Conservation (phyloP, 2,797 vertebrate genomes). For the Falco columbarius region DNA sequence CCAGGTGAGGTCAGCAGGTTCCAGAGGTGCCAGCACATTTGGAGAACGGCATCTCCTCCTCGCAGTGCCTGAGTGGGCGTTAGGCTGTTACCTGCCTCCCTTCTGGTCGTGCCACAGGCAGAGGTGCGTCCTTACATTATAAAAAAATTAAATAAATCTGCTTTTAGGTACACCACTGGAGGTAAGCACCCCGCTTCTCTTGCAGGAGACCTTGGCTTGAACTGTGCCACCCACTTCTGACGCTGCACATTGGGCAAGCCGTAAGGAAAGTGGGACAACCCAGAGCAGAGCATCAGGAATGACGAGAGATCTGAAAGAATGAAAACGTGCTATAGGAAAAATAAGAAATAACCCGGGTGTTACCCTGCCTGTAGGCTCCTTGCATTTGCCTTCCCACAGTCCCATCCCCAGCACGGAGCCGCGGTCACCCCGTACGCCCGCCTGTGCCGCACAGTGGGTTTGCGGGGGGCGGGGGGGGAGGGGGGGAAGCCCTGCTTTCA, state of each 20-base stretch:
- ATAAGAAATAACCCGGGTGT: not conserved
- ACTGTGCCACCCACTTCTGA: not conserved
- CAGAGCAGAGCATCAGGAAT: not conserved
- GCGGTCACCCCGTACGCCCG: rapidly evolving
- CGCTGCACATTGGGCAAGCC: not conserved
- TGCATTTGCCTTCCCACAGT: rapidly evolving
- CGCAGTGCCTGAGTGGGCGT: rapidly evolving
- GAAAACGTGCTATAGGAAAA: not conserved
- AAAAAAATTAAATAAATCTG: not conserved
- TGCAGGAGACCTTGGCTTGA: not conserved
- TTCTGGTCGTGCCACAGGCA: not conserved
- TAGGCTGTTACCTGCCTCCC: not conserved
- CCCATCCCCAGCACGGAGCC: rapidly evolving
- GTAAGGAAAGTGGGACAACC: not conserved
- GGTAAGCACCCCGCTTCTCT: not conserved
- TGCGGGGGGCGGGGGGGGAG: not conserved
- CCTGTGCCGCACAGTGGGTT: rapidly evolving
- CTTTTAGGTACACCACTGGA: not conserved
- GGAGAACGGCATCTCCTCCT: not conserved
- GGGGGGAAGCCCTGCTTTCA: not conserved
- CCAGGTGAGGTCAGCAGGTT: not conserved
- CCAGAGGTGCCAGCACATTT: not conserved
- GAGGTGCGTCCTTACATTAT: not conserved
- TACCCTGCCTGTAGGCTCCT: not conserved
- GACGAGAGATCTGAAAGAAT: not conserved